A percentile compares a stretch with the other conserved stretches of the same genome.
These are phyloP conservation scores for Eumacrocentrus americanus DNA, from an alignment of 2,888 invertebrate species.

Conservation along the genomic window DNA sequence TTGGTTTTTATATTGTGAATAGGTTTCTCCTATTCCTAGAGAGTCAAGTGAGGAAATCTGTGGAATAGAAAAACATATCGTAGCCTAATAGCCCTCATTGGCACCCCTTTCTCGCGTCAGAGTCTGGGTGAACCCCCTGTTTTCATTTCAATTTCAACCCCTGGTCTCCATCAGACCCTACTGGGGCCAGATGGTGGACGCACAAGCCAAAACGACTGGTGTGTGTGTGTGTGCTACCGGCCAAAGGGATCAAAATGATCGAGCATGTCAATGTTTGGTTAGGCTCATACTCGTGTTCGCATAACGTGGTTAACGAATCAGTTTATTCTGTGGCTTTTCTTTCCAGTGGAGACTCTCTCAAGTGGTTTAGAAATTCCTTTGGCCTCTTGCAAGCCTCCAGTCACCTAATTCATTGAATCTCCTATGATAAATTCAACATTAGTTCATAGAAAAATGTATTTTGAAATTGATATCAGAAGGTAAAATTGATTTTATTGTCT, in stretches of 20 bases:
- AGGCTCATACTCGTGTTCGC: slow-evolving; percentile 38
- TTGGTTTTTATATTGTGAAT: too few relatives aligned
- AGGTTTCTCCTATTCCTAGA: too few relatives aligned
- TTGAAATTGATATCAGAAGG: too few relatives aligned
- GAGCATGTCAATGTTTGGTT: slow-evolving; percentile 61
- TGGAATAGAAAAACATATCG: slow-evolving; percentile 59
- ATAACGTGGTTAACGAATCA: slow-evolving; percentile 54
- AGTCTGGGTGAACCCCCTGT: slow-evolving; percentile 45
- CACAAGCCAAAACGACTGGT: slow-evolving; percentile 23
- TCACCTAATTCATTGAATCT: too few relatives aligned
- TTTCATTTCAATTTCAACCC: slow-evolving; percentile 61
- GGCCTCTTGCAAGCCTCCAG: too few relatives aligned
- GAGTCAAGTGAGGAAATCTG: slow-evolving; percentile 45
- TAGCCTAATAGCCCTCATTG: slow-evolving; percentile 62
- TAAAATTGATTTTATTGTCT: too few relatives aligned
- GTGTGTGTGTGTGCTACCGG: background rate
- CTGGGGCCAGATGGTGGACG: slow-evolving; percentile 39
- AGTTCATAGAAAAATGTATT: too few relatives aligned
- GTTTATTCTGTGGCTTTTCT: slow-evolving; percentile 50
- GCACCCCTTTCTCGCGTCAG: slow-evolving; percentile 47
- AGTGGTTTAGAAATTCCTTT: slow-evolving; percentile 25
- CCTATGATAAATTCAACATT: too few relatives aligned
- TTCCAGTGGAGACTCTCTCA: slow-evolving; percentile 30
- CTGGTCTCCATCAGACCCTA: slow-evolving; percentile 29
- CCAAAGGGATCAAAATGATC: slow-evolving; percentile 48